A percentile compares a stretch with the other conserved stretches of the same genome.
phyloP scores from a whole-genome alignment of 1,140 invertebrate species.

The Drusus annulatus region DNA sequence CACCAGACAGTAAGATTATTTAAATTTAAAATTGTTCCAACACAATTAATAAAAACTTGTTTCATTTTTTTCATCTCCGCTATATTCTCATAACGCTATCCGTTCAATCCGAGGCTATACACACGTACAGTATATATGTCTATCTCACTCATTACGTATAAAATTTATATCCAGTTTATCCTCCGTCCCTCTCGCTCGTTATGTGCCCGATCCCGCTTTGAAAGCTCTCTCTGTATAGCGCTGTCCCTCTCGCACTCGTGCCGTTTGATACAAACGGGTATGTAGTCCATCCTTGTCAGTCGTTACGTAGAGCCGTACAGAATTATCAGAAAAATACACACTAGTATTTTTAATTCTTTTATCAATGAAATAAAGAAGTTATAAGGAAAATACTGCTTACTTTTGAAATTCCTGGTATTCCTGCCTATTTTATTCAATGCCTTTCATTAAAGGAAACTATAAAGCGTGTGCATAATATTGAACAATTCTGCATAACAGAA shows the following conservation, averaged over 20 bases:
- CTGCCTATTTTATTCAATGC: too few relatives aligned
- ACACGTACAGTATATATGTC: constrained; percentile 20
- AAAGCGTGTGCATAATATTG: too few relatives aligned
- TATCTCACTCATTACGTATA: constrained; percentile 42
- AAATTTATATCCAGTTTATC: constrained; percentile 29
- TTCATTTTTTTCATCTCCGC: constrained; percentile 28
- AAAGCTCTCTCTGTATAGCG: constrained; percentile 28
- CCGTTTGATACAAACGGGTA: constrained; percentile 24
- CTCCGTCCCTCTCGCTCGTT: constrained; percentile 26
- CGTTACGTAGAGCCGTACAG: constrained; percentile 45
- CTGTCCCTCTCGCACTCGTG: constrained; percentile 25
- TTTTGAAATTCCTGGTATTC: too few relatives aligned
- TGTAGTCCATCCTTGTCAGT: constrained; percentile 21
- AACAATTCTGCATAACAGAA: too few relatives aligned
- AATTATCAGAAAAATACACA: constrained; percentile 27
- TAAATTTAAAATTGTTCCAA: too few relatives aligned
- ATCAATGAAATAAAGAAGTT: too few relatives aligned
- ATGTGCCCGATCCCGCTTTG: constrained; percentile 1
- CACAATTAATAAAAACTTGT: constrained; percentile 22
- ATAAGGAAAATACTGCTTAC: too few relatives aligned
- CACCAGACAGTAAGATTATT: too few relatives aligned
- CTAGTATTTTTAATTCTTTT: too few relatives aligned
- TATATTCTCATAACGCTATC: constrained; percentile 33
- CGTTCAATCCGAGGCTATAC: background rate
- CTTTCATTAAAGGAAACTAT: too few relatives aligned